Evolutionary conservation across 2,113 vertebrate genomes (phyloP).

Genomic region (Sylvilagus bachmani): DNA sequence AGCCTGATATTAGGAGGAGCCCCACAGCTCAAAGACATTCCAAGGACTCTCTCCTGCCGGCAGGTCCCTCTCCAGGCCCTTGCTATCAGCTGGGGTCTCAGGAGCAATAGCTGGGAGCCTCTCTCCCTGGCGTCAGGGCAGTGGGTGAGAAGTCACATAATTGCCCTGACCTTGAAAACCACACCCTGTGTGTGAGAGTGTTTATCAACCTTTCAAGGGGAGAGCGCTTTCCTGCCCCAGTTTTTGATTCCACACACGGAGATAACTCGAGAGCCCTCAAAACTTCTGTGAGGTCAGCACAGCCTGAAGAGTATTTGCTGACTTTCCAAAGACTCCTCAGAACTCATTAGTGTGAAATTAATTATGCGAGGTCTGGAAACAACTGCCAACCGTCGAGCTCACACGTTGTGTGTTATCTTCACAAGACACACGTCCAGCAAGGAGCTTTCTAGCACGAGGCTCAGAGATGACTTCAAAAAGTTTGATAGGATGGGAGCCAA

Average conservation of each 20-base stretch:
- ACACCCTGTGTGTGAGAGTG: background rate
- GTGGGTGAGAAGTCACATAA: background rate
- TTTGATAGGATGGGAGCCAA: background rate
- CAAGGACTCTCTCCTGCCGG: background rate
- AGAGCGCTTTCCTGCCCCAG: background rate
- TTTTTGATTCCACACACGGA: background rate
- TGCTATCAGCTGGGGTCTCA: background rate
- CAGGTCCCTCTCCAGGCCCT: background rate
- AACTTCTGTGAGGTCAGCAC: background rate
- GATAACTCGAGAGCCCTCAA: background rate
- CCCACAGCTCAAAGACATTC: background rate
- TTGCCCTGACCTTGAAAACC: background rate
- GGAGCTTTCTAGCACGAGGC: background rate
- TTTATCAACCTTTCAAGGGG: background rate
- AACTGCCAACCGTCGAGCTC: background rate
- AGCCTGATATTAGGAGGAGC: background rate
- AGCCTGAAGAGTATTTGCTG: background rate
- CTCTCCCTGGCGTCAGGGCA: background rate
- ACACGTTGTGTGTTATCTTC: background rate
- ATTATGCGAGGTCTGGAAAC: background rate
- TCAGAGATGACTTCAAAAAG: background rate
- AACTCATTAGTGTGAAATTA: constrained; percentile 1
- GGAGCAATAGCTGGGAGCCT: background rate
- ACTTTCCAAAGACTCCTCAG: background rate
- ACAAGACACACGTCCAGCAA: background rate